Conservation (phyloP, 2,113 vertebrate species). For the Phocoena phocoena region DNA sequence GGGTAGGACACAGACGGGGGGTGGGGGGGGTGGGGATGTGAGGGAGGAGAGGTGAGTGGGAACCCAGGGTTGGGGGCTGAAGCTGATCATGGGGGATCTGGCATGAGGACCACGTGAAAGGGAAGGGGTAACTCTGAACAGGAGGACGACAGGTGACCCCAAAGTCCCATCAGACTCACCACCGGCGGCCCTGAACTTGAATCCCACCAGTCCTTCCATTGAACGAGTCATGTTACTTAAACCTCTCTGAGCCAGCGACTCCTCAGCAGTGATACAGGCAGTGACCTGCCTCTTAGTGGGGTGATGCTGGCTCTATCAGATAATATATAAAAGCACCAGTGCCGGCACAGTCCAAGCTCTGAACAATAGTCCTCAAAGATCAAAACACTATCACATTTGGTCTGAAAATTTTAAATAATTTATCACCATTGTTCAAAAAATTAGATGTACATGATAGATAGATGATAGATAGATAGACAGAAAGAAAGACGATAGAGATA, state of each 20-base stretch:
- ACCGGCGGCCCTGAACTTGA: not conserved
- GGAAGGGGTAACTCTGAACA: not conserved
- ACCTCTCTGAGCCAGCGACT: not conserved
- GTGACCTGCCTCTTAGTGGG: too few species aligned
- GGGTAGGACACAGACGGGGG: not conserved
- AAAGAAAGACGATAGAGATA: too few species aligned
- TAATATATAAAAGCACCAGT: rapidly evolving
- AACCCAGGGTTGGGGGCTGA: not conserved
- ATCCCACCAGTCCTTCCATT: not conserved
- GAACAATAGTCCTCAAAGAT: not conserved
- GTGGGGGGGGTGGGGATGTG: rapidly evolving
- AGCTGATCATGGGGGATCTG: rapidly evolving
- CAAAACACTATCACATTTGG: too few species aligned
- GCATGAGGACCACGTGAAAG: rapidly evolving
- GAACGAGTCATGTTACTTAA: not conserved
- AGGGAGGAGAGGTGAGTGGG: not conserved
- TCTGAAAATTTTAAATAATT: too few species aligned
- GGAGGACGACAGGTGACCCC: rapidly evolving
- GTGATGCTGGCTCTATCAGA: rapidly evolving
- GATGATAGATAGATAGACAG: too few species aligned
- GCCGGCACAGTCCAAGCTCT: not conserved
- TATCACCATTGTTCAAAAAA: too few species aligned
- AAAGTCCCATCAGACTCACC: not conserved
- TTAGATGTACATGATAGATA: too few species aligned
- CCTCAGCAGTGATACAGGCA: too few species aligned